phyloP scores from a whole-genome alignment of 2,113 vertebrate genomes.

The Terrapene triunguis region DNA sequence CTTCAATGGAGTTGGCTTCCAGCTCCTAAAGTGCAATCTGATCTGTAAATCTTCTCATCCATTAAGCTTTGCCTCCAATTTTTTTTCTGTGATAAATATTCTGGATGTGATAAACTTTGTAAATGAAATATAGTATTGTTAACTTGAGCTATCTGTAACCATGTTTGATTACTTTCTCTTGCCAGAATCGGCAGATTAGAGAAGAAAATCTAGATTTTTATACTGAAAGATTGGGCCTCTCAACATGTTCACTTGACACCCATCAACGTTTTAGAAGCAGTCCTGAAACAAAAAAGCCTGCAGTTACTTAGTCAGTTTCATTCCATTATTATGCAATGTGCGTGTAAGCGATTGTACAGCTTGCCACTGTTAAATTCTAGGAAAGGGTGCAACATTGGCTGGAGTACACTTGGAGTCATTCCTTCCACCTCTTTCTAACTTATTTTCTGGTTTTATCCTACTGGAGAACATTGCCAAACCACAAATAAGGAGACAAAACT shows the following conservation, averaged over 20 bases:
- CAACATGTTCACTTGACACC: conserved; percentile 13
- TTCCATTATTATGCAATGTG: conserved; percentile 49
- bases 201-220: neutral
- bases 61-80: neutral
- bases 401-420: neutral
- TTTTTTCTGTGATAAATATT: neutral
- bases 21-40: neutral
- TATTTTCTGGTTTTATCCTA: conserved; percentile 58
- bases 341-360: conserved; percentile 28
- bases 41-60: neutral
- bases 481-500: conserved; percentile 32
- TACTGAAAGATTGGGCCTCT: neutral
- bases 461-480: conserved; percentile 37
- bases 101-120: conserved; percentile 15
- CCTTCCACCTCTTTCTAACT: conserved; percentile 41
- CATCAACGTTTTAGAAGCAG: conserved; percentile 49
- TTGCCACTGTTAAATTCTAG: conserved; percentile 55
- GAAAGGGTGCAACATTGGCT: conserved; percentile 67
- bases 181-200: too few relatives aligned
- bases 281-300: neutral
- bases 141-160: neutral
- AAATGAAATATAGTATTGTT: neutral
- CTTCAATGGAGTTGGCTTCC: fast-evolving
- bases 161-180: neutral
- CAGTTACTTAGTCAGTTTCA: conserved; percentile 58